phyloP scores from a whole-genome alignment of 1,140 invertebrate species.

The Drosophila sechellia region DNA sequence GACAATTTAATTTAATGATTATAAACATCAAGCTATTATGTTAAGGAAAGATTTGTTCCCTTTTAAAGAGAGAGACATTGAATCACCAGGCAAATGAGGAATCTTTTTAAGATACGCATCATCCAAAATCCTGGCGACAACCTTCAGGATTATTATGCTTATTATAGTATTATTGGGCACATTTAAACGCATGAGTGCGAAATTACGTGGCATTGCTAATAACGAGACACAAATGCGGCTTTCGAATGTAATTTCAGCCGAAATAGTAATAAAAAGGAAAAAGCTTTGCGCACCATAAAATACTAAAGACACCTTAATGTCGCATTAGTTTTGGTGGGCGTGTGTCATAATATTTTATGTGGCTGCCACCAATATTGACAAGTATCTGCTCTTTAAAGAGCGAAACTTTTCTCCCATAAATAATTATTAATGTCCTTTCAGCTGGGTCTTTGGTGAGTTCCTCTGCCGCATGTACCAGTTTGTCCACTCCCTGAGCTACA shows the following conservation, averaged over 20 bases:
- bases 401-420: conserved; percentile 22
- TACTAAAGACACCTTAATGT: conserved; percentile 72
- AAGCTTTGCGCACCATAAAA: conserved; percentile 50
- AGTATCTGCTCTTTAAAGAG: conserved; percentile 21
- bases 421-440: conserved; percentile 84
- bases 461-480: conserved; percentile 94
- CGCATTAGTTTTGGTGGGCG: conserved; percentile 66
- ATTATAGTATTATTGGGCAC: conserved; percentile 3
- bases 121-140: background rate
- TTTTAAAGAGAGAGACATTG: too few species aligned
- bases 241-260: conserved; percentile 41
- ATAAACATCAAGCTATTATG: too few species aligned
- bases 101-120: too few species aligned
- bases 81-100: too few species aligned
- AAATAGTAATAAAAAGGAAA: conserved; percentile 52
- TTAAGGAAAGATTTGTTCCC: too few species aligned
- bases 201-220: conserved; percentile 60
- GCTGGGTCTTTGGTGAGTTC: conserved; percentile 92
- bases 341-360: conserved; percentile 62
- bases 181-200: conserved; percentile 11
- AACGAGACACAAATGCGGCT: conserved; percentile 7
- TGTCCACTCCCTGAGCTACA: conserved; percentile 91
- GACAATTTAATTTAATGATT: background rate
- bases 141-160: background rate
- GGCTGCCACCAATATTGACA: background rate